Evolutionary conservation across 2,888 invertebrate species (phyloP), one percentile per base, ranked within the genome.

Genomic region (Bellardia pandia): DNA sequence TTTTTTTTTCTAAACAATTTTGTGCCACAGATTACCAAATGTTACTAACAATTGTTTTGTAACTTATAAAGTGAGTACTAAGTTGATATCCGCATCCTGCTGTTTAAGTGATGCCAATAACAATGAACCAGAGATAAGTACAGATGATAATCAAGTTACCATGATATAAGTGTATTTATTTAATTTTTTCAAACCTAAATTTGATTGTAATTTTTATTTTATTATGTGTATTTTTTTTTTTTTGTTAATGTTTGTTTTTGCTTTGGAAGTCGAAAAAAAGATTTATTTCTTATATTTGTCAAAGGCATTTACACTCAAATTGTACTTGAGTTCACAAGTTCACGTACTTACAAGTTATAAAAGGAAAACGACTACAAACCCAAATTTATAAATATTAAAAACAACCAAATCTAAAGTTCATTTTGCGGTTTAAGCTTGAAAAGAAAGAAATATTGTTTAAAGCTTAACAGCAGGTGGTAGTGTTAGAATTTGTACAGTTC

Each of bases 391-490:
- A 23, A 23, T 23, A 23, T 23, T 23, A 23, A n/a, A 8, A 8
- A n/a, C 62, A 62, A 62, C 6, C 8, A 74, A 58, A 74, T 45
- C 56, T 60, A 60, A 60, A 71, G 60, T 62, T 71, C 40, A 48
- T 62, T 40, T 42, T 71, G 51, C 42, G 62, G 53, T 53, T 42
- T 53, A 16, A 51, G 40, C 13, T 72, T 23, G 23, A 23, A 23
- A 30, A 33, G n/a, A 2, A 48, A 9, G 56, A 23, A 60, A 30
- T 60, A 60, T 45, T 37, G 14, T 62, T 76, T 30, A 23, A 66
- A 42, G 30, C 23, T 23, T 30, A 76, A 53, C 40, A 53, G 23
- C 37, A 53, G 64, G 53, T 66, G 53, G 40, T 51, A 23, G 45
- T 40, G 37, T 14, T 16, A 33, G 13, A 30, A 30, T 40, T 53